Percentiles rank a stretch among this genome's conserved stretches.
phyloP scores from a whole-genome alignment of 2,797 vertebrate genomes.

The Pelobates cultripes region DNA sequence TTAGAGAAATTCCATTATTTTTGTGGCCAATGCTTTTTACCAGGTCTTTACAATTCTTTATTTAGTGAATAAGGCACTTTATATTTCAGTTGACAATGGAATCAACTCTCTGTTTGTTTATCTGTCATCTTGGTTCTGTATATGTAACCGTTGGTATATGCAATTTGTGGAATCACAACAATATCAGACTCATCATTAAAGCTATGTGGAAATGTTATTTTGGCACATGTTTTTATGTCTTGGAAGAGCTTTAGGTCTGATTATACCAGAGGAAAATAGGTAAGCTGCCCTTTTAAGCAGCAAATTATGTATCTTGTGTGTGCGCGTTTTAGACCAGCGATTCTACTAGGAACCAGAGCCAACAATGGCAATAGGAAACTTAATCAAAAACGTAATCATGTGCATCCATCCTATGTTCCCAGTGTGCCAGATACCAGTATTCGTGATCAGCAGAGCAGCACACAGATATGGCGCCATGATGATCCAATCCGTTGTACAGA shows the following conservation, averaged over 20 bases:
- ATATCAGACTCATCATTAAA: conserved; percentile 23
- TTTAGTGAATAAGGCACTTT: no score
- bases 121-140: background rate
- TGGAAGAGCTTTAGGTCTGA: conserved; percentile 43
- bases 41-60: no score
- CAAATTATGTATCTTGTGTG: conserved; percentile 35
- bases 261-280: conserved; percentile 44
- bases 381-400: conserved; percentile 70
- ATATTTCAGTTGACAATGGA: no score
- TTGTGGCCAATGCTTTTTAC: no score
- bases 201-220: conserved; percentile 19
- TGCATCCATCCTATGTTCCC: conserved; percentile 62
- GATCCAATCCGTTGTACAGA: conserved; percentile 37
- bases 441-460: conserved; percentile 60
- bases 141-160: background rate
- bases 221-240: conserved; percentile 38
- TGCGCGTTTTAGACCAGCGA: conserved; percentile 14
- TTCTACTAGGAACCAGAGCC: conserved; percentile 42
- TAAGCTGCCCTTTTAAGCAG: conserved; percentile 29
- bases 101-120: no score
- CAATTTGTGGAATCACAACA: conserved; percentile 8
- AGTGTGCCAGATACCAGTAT: conserved; percentile 56
- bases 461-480: conserved; percentile 18
- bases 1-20: no score
- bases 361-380: conserved; percentile 61